Base-by-base conservation (phyloP, 2,888 invertebrate species). In the Idaea biselata region DNA sequence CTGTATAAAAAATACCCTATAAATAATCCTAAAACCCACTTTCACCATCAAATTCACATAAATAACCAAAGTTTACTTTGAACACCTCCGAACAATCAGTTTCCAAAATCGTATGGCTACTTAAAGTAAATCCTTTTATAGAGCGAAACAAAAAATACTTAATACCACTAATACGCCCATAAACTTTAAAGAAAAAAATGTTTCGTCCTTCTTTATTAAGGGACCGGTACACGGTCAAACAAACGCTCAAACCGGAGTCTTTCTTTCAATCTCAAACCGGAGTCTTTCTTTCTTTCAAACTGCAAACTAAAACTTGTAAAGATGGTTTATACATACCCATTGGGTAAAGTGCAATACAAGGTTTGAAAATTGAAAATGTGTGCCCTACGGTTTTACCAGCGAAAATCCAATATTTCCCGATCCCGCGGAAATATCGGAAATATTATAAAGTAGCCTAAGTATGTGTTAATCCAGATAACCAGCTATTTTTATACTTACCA, bases 11-110 rank as follows among this genome's bases (percentile, higher is more conserved):
- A 44, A 44, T 14, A 6, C 11, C 14, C 32, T 8, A 32, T 32
- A 32, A 32, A 55, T 6, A 55, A 55, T 16, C 16, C 55, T 16
- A 16, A 60, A 16, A 25, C 25, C 33, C 31, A 64, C 68, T 56
- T 56, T 61, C 65, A 67, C 58, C 63, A 63, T 65, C 69, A 70
- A 74, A 66, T 63, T 64, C 59, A 56, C 59, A 65, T 64, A n/a
- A 44, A 44, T 44, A 68, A 60, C 63, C 63, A 66, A 66, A 68
- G 60, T 67, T 77, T 78, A 76, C 74, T 67, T 60, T 76, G 73
- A 79, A 84, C 85, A 72, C 83, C 83, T 84, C 76, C 74, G 65
- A 79, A 84, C 80, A 84, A 79, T 74, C 64, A 44, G 6, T 44
- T 11, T 62, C 56, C 8, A 58, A 69, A 58, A 74, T 70, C 70